Percentiles rank a stretch among this genome's conserved stretches.
phyloP scores from a whole-genome alignment of 2,113 vertebrate genomes.

The Semicossyphus pulcher region DNA sequence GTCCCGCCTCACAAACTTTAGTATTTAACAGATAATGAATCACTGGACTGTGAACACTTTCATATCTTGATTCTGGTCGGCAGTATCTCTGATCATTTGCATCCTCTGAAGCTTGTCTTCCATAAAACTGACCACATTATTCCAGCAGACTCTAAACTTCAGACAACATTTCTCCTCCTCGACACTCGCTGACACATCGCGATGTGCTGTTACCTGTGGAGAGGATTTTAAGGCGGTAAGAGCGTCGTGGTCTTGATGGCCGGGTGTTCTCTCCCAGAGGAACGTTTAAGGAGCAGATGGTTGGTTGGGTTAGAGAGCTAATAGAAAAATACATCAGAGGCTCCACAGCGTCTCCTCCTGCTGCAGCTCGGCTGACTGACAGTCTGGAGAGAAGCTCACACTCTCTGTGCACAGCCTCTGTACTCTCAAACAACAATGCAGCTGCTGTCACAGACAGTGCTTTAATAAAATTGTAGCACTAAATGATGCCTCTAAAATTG shows the following conservation, averaged over 20 bases:
- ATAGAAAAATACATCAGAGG: not conserved
- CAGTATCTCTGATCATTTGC: not conserved
- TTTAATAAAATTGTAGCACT: too few species aligned
- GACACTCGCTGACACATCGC: not conserved
- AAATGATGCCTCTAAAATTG: too few species aligned
- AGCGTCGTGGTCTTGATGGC: not conserved
- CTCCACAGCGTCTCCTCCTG: slow-evolving; percentile 9
- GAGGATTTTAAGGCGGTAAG: not conserved
- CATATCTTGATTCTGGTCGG: too few species aligned
- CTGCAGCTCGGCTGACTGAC: slow-evolving; percentile 37
- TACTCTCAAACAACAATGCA: too few species aligned
- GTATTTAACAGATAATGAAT: too few species aligned
- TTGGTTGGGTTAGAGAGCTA: not conserved
- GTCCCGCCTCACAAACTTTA: too few species aligned
- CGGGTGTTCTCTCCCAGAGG: not conserved
- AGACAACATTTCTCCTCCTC: not conserved
- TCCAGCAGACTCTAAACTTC: too few species aligned
- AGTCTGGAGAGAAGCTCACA: slow-evolving; percentile 12
- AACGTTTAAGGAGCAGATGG: not conserved
- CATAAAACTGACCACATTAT: too few species aligned
- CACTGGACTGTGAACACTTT: too few species aligned
- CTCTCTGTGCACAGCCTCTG: not conserved
- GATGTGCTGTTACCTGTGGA: not conserved
- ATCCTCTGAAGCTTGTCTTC: too few species aligned
- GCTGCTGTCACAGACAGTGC: too few species aligned